phyloP scores from a whole-genome alignment of 2,797 vertebrate species.

The Labroides dimidiatus region DNA sequence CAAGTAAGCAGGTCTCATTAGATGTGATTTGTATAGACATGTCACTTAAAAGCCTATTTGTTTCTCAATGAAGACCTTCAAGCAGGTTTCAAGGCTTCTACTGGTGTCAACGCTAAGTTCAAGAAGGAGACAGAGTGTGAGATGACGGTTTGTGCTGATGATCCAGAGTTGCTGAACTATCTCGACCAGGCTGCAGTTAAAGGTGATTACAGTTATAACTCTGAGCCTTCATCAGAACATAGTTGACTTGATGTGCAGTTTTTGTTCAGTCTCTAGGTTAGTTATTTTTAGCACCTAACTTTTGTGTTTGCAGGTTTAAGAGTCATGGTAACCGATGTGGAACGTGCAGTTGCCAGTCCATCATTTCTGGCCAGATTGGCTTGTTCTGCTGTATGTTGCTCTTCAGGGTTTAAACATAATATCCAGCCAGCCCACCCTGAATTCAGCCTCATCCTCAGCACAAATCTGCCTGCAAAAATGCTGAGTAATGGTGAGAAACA shows the following conservation, averaged over 20 bases:
- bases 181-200: constrained; percentile 77
- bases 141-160: constrained; percentile 78
- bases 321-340: constrained; percentile 83
- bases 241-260: too few species aligned
- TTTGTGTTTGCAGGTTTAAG: constrained; percentile 73
- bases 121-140: constrained; percentile 59
- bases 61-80: not conserved
- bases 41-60: too few species aligned
- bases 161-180: constrained; percentile 79
- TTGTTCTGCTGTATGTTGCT: constrained; percentile 32
- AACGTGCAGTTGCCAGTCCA: constrained; percentile 67
- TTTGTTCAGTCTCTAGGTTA: too few species aligned
- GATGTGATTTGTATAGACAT: not conserved
- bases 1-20: not conserved
- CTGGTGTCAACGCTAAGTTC: constrained; percentile 40
- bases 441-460: constrained; percentile 85
- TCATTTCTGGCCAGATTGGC: constrained; percentile 75
- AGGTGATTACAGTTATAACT: constrained; percentile 65
- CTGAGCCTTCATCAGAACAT: too few species aligned
- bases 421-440: constrained; percentile 58
- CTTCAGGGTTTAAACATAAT: constrained; percentile 23
- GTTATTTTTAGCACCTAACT: not conserved
- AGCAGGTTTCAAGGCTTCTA: constrained; percentile 22
- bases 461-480: constrained; percentile 74
- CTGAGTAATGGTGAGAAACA: constrained; percentile 78